Evolutionary conservation across 1,140 invertebrate genomes (phyloP).

Genomic region (Aphelinus atriplicis): DNA sequence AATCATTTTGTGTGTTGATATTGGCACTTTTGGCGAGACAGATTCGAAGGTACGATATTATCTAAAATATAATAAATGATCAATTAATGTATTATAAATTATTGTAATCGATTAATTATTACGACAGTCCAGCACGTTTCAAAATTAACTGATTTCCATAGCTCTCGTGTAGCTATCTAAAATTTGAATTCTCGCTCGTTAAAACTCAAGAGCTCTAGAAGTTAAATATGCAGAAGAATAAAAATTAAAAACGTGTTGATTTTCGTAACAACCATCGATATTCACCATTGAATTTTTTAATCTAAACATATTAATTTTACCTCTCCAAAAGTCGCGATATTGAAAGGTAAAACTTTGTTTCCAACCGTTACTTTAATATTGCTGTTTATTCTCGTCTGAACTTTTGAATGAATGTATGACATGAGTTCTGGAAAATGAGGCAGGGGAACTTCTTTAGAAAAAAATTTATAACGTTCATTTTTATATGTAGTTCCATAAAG

Average conservation of each 20-base stretch:
- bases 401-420: conserved; percentile 73
- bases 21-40: conserved; percentile 73
- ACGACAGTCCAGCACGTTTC: background rate
- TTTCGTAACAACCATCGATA: too few species aligned
- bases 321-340: conserved; percentile 64
- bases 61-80: conserved; percentile 65
- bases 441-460: conserved; percentile 51
- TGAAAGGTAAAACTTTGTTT: conserved; percentile 69
- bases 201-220: too few species aligned
- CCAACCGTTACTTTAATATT: conserved; percentile 66
- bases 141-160: too few species aligned
- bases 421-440: conserved; percentile 73
- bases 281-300: conserved; percentile 4
- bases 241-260: too few species aligned
- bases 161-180: too few species aligned
- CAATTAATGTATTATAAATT: background rate
- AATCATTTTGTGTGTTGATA: conserved; percentile 57
- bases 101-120: background rate
- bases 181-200: too few species aligned
- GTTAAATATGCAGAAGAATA: too few species aligned
- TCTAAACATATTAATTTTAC: conserved; percentile 51
- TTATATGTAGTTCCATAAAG: conserved; percentile 72
- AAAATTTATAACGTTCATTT: conserved; percentile 58
- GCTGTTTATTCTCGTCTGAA: conserved; percentile 68
- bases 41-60: conserved; percentile 80